phyloP scores from a whole-genome alignment of 2,797 vertebrate species.

The Anabacerthia variegaticeps region DNA sequence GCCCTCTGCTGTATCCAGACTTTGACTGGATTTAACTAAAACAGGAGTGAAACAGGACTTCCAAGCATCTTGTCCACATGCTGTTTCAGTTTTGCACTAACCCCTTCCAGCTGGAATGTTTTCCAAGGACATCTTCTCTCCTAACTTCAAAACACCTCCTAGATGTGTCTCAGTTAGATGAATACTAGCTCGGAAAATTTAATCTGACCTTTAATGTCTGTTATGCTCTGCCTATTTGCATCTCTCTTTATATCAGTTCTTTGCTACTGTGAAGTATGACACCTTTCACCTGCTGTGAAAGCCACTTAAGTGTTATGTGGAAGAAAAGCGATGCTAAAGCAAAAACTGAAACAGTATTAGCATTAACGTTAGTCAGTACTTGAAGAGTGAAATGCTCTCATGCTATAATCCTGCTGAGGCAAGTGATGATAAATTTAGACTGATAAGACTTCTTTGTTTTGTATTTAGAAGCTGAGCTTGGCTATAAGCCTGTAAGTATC shows the following conservation, averaged over 20 bases:
- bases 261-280: not conserved
- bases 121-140: not conserved
- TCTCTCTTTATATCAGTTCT: not conserved
- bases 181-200: not conserved
- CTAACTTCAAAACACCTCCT: not conserved
- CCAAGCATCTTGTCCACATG: not conserved
- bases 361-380: not conserved
- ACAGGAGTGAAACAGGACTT: not conserved
- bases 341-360: not conserved
- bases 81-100: not conserved
- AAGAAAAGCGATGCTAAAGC: not conserved
- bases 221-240: not conserved
- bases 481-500: not conserved
- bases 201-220: not conserved
- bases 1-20: not conserved
- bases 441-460: not conserved
- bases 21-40: not conserved
- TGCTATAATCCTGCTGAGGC: constrained; percentile 4
- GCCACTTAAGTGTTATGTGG: not conserved
- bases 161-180: not conserved
- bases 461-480: constrained; percentile 5
- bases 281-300: not conserved
- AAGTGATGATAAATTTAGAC: constrained; percentile 9
- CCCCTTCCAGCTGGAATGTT: not conserved
- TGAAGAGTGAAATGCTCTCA: not conserved